These are phyloP conservation scores for Semnornis frantzii DNA, from an alignment of 2,113 vertebrate species.

Conservation along the genomic window DNA sequence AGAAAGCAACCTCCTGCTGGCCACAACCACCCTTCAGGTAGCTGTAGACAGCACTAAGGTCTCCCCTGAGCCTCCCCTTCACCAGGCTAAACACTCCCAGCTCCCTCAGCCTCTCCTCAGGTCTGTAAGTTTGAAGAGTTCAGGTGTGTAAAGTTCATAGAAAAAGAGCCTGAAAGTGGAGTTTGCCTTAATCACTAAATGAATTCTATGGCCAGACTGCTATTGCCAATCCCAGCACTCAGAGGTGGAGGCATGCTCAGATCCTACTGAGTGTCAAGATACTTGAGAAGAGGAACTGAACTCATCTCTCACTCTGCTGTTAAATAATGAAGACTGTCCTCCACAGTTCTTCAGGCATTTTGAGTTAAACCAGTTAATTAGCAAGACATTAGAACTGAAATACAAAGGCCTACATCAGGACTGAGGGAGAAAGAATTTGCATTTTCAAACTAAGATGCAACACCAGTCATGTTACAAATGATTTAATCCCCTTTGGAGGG, in stretches of 20 bases:
- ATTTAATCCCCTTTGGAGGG: not conserved
- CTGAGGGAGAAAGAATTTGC: not conserved
- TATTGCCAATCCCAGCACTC: not conserved
- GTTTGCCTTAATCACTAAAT: not conserved
- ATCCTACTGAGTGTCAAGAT: not conserved
- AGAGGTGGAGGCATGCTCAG: not conserved
- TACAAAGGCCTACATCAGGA: not conserved
- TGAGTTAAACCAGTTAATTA: not conserved
- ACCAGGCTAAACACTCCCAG: too few species aligned
- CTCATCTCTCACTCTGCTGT: not conserved
- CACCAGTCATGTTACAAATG: not conserved
- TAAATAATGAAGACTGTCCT: not conserved
- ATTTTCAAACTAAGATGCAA: not conserved
- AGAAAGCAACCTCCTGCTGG: too few species aligned
- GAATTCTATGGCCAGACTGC: not conserved
- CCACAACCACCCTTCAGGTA: too few species aligned
- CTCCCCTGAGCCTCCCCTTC: too few species aligned
- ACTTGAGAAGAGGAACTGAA: not conserved
- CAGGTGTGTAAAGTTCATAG: not conserved
- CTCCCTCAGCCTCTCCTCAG: too few species aligned
- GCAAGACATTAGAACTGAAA: not conserved
- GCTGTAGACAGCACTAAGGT: too few species aligned
- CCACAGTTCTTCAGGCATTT: not conserved
- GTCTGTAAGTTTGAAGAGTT: not conserved
- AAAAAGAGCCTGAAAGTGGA: not conserved